A percentile compares a stretch with the other conserved stretches of the same genome.
Conservation (phyloP, 1,140 invertebrate genomes). For the Drosophila rhopaloa region DNA sequence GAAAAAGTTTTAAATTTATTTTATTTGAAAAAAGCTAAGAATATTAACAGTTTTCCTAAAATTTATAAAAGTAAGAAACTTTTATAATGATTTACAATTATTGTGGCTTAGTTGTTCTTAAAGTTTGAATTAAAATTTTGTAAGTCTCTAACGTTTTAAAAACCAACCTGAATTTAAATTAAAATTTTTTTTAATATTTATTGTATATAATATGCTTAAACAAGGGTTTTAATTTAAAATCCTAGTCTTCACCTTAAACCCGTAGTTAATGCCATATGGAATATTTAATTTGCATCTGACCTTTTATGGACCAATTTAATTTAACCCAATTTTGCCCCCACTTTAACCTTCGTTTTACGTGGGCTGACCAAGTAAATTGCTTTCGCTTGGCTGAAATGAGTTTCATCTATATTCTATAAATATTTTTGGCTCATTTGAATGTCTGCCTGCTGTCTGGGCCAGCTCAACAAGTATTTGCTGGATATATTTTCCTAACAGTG, state of each 20-base stretch:
- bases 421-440: slow-evolving; percentile 72
- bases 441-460: slow-evolving; percentile 51
- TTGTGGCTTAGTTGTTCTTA: too few relatives aligned
- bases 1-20: too few relatives aligned
- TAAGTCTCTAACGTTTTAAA: too few relatives aligned
- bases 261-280: slow-evolving; percentile 5
- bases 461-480: slow-evolving; percentile 41
- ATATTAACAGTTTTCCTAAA: too few relatives aligned
- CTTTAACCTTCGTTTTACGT: slow-evolving; percentile 9
- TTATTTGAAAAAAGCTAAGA: too few relatives aligned
- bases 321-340: background rate
- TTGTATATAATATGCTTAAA: too few relatives aligned
- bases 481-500: slow-evolving; percentile 10
- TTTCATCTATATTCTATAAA: slow-evolving; percentile 65
- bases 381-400: slow-evolving; percentile 31
- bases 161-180: too few relatives aligned
- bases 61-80: too few relatives aligned
- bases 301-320: slow-evolving; percentile 2
- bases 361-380: slow-evolving; percentile 26
- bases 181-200: too few relatives aligned
- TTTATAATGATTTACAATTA: too few relatives aligned
- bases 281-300: slow-evolving; percentile 14
- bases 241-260: too few relatives aligned
- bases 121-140: too few relatives aligned
- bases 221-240: background rate